These are phyloP conservation scores for Mylabris sibirica DNA, from an alignment of 2,888 invertebrate genomes.

Conservation along the genomic window DNA sequence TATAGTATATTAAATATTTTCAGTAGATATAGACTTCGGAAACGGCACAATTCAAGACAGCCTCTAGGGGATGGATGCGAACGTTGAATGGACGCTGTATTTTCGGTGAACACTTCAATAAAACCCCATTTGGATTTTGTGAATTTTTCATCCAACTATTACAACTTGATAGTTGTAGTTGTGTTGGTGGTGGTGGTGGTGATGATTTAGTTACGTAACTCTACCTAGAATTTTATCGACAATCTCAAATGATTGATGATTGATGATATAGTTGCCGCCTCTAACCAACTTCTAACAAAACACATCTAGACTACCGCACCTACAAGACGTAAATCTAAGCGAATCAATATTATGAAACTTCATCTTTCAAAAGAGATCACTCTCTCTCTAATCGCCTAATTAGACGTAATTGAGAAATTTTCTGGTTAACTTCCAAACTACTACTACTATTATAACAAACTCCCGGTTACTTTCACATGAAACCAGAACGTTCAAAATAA, in stretches of 20 bases:
- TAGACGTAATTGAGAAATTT: constrained; percentile 11
- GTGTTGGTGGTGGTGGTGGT: not conserved
- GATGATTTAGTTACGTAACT: not conserved
- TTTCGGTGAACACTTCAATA: not conserved
- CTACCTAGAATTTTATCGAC: constrained; percentile 4
- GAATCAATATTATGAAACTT: not conserved
- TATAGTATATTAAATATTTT: constrained; percentile 6
- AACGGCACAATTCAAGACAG: not conserved
- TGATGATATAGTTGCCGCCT: not conserved
- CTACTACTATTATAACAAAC: not conserved
- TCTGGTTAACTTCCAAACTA: not conserved
- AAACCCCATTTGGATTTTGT: not conserved
- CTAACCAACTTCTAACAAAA: not conserved
- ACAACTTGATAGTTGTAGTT: not conserved
- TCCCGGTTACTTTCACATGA: not conserved
- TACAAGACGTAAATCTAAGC: not conserved
- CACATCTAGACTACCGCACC: too few species aligned
- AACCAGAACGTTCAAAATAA: not conserved
- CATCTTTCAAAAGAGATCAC: not conserved
- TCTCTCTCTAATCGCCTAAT: constrained; percentile 1
- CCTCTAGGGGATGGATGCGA: not conserved
- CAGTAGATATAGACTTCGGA: not conserved
- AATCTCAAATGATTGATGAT: constrained; percentile 2
- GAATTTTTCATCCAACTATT: not conserved
- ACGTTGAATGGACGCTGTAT: not conserved